phyloP scores from a whole-genome alignment of 1,140 invertebrate species.

The Schlechtendalia chinensis region DNA sequence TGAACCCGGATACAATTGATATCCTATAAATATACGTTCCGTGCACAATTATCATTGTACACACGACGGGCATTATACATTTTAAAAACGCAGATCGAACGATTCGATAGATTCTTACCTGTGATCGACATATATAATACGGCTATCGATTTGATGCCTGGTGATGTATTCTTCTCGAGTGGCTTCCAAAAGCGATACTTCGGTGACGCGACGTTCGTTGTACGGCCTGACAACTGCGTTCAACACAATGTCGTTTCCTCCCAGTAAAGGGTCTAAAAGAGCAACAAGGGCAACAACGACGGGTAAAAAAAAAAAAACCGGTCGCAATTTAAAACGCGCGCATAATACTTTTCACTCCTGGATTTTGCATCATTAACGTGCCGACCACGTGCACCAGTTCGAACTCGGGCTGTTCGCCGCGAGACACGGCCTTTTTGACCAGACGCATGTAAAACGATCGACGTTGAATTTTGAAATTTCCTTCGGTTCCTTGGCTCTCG shows the following conservation, averaged over 20 bases:
- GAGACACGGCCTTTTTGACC: conserved; percentile 63
- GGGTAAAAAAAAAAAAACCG: not conserved
- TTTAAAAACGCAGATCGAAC: too few relatives aligned
- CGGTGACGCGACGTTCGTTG: conserved; percentile 67
- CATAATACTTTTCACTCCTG: conserved; percentile 12
- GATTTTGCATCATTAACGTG: conserved; percentile 56
- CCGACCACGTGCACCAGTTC: conserved; percentile 65
- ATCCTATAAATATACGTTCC: conserved; percentile 63
- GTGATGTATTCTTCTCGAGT: conserved; percentile 81
- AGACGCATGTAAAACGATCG: conserved; percentile 63
- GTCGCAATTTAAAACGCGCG: not conserved
- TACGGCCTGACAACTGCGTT: conserved; percentile 67
- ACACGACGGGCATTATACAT: too few relatives aligned
- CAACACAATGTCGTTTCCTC: conserved; percentile 63
- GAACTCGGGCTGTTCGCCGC: conserved; percentile 67
- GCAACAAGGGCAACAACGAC: too few relatives aligned
- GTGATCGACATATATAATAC: conserved; percentile 81
- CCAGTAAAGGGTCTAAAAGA: conserved; percentile 50
- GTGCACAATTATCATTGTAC: conserved; percentile 23
- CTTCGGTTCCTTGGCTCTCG: conserved; percentile 54
- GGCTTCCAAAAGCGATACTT: conserved; percentile 69
- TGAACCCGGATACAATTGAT: conserved; percentile 78
- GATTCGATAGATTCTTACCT: too few relatives aligned
- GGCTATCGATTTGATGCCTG: conserved; percentile 76
- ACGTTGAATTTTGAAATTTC: conserved; percentile 51